Evolutionary conservation across 2,797 vertebrate genomes (phyloP).

Genomic region (Odontamblyopus rebecca): DNA sequence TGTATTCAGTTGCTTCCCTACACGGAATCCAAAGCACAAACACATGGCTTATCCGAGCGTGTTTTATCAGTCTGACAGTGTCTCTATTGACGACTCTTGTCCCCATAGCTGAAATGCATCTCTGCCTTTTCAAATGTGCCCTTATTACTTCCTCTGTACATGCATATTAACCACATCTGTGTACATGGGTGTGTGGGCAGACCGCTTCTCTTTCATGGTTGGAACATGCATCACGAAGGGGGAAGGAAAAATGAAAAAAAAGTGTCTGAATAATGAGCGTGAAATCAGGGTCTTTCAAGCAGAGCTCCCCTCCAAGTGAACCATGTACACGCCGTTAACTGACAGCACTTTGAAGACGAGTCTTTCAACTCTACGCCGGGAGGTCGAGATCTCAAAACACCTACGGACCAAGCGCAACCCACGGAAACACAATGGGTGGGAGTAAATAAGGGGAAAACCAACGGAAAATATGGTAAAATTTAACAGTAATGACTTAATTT

Average conservation of each 20-base stretch:
- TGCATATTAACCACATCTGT: constrained; percentile 9
- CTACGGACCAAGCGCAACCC: constrained; percentile 2
- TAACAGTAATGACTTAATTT: constrained; percentile 30
- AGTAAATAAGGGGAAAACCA: too few species aligned
- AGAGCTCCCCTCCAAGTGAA: constrained; percentile 43
- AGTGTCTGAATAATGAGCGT: constrained; percentile 49
- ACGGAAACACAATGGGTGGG: constrained; percentile 15
- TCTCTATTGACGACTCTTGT: constrained; percentile 31
- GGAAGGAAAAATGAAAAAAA: constrained; percentile 14
- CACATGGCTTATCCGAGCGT: constrained; percentile 29
- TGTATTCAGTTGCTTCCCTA: too few species aligned
- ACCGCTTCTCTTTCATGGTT: constrained; percentile 30
- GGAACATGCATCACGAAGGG: constrained; percentile 6
- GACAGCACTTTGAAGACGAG: constrained; percentile 55
- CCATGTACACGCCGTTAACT: constrained; percentile 54
- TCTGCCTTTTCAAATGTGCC: constrained; percentile 46
- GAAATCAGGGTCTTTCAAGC: constrained; percentile 56
- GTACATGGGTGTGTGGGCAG: constrained; percentile 14
- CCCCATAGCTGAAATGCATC: constrained; percentile 30
- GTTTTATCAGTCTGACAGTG: constrained; percentile 31
- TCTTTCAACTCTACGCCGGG: constrained; percentile 31
- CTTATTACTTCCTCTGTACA: constrained; percentile 36
- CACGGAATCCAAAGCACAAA: constrained; percentile 33
- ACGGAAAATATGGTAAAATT: not conserved
- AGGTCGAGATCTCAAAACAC: constrained; percentile 17